A percentile compares a stretch with the other conserved stretches of the same genome.
Evolutionary conservation across 2,888 invertebrate species (phyloP).

Genomic region (Morpho helenor): DNA sequence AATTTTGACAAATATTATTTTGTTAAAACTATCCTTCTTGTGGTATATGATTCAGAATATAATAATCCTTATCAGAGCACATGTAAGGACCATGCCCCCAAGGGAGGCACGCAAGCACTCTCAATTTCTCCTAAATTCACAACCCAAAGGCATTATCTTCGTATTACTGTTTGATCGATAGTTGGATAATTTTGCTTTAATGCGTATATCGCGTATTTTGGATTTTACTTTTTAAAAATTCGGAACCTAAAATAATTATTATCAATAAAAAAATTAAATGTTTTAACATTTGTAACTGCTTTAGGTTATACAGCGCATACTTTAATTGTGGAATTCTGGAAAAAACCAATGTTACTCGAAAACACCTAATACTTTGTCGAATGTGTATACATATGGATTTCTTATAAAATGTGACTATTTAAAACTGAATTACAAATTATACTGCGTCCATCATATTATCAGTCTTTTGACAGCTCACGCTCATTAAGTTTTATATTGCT

Average conservation of each 20-base stretch:
- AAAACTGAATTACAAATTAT: too few species aligned
- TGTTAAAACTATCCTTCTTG: slow-evolving; percentile 38
- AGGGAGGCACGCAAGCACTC: slow-evolving; percentile 64
- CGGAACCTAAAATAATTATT: too few species aligned
- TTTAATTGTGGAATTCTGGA: too few species aligned
- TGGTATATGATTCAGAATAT: slow-evolving; percentile 59
- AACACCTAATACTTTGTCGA: too few species aligned
- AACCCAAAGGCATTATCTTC: slow-evolving; percentile 61
- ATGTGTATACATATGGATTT: too few species aligned
- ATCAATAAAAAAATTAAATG: neutral
- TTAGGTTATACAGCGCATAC: too few species aligned
- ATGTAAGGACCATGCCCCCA: slow-evolving; percentile 54
- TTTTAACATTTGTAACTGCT: too few species aligned
- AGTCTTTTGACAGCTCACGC: too few species aligned
- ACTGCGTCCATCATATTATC: too few species aligned
- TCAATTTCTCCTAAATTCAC: slow-evolving; percentile 74
- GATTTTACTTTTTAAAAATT: slow-evolving; percentile 4
- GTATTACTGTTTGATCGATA: slow-evolving; percentile 72
- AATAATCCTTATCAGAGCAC: slow-evolving; percentile 59
- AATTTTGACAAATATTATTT: slow-evolving; percentile 23
- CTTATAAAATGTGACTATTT: too few species aligned
- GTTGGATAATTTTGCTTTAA: slow-evolving; percentile 65
- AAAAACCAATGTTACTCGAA: too few species aligned
- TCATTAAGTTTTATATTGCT: too few species aligned
- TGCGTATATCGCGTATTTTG: slow-evolving; percentile 46